Base-by-base conservation (phyloP, 2,888 invertebrate genomes). In the Orthosia cruda region DNA sequence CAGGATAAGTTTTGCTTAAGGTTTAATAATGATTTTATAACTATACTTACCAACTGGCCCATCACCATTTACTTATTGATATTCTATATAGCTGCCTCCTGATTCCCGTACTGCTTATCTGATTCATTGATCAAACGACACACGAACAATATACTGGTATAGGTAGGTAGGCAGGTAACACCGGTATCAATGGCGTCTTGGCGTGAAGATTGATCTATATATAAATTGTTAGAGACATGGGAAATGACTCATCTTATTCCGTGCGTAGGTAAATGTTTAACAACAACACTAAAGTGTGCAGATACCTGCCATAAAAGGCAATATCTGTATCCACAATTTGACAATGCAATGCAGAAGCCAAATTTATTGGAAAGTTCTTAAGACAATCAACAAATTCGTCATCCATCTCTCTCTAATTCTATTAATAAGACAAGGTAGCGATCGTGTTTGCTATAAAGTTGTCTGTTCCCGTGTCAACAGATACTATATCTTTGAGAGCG, bases 381-480 rank as follows among this genome's bases (percentile, higher is more conserved):
- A 18, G 23, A 52, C 62, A 66, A 69, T 62, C 40, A 74, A 74
- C 59, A 54, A 67, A 81, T 54, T 58, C 1, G 59, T 64, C 23
- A 58, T 70, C 54, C 20, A 70, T 83, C 71, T 86, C 66, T 77
- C 69, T 86, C 76, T 69, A 64, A 72, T 71, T 76, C 74, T 81
- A 79, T 80, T 69, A 81, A 81, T 81, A 77, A 74, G 68, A 73
- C 80, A 77, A 71, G 71, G 72, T 57, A 75, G 61, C 64, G 50
- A 74, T 77, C 32, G 69, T 23, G 64, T 74, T 59, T 55, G 73
- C 80, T 80, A 80, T 84, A 86, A 86, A 86, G 67, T 70, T 77
- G 84, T 72, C 74, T 78, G 71, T 81, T 84, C 75, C 54, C 62
- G 75, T 85, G 84, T 86, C 84, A 84, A 84, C 84, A 85, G 77